Evolutionary conservation across 2,113 vertebrate genomes (phyloP).

Genomic region (Ifrita kowaldi): DNA sequence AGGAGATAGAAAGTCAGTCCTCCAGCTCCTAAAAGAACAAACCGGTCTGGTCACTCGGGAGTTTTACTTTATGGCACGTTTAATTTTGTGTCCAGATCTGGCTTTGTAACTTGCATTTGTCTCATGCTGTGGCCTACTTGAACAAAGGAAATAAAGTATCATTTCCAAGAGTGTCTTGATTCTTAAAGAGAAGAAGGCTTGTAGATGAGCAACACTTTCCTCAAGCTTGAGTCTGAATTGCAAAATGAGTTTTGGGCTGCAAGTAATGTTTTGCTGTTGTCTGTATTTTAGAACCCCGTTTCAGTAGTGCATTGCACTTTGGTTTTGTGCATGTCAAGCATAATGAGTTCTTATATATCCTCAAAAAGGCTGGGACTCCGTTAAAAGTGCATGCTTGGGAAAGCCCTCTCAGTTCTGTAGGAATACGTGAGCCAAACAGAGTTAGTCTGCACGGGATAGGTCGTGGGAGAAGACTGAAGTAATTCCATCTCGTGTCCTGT

Average conservation of each 20-base stretch:
- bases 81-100: neutral
- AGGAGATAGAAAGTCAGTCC: neutral
- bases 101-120: conserved; percentile 3
- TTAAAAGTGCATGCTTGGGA: neutral
- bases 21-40: neutral
- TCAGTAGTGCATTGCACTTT: neutral
- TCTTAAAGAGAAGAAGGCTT: neutral
- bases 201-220: neutral
- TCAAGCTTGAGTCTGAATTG: neutral
- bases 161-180: neutral
- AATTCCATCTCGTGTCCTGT: neutral
- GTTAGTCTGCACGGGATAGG: neutral
- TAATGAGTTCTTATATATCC: neutral
- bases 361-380: neutral
- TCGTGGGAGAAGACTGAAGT: neutral
- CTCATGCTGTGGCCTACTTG: neutral
- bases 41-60: neutral
- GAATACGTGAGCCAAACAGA: neutral
- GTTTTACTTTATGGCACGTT: neutral
- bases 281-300: neutral
- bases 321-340: neutral
- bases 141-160: neutral
- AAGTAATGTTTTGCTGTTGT: neutral
- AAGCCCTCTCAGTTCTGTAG: neutral
- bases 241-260: neutral